Base-by-base conservation (phyloP, 2,797 vertebrate species). In the Geotria australis region DNA sequence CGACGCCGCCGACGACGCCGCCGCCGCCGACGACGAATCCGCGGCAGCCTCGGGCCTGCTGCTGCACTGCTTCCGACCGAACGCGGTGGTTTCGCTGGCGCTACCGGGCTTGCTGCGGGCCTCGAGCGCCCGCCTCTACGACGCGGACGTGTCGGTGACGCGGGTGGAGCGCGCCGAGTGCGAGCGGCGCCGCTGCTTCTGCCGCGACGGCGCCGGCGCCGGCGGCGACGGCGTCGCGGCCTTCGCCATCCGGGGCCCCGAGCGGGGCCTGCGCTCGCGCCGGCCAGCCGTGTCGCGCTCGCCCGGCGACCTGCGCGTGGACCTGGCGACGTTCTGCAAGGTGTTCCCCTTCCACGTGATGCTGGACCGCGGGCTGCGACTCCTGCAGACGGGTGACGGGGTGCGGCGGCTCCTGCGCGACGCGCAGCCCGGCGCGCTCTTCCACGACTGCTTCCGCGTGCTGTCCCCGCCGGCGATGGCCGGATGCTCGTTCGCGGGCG, bases 321-420 rank as follows among this genome's bases (percentile, higher is more conserved):
- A 80, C 68, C 79, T 91, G 74, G 85, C 68, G 65, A 93, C 85
- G 3, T 98, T 96, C 73, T 95, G 86, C 73, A 73, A 83, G 67
- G 84, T 84, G 57, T 98, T 95, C 62, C 91, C 91, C 0, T 98
- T 98, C 69, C 91, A 98, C 63, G 65, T 98, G 58, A 84, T 94
- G 70, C 76, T 98, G 65, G 91, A 91, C 60, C 72, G 81, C 58
- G 74, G 68, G 65, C 91, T 98, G 91, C 67, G 78, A 49, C 63
- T 98, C 45, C 73, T 95, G 59, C 89, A 98, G 73, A 78, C 94
- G 10, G 91, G 91, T 13, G 91, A 89, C 69, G 85, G 86, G 53
- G 69, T 98, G 56, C 70, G 85, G 63, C 82, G 77, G 64, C 83
- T 93, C 65, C 73, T 83, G 61, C 81, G 77, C 56, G 89, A 96